Base-by-base conservation (phyloP, 1,140 invertebrate genomes). In the Bombus superbus region DNA sequence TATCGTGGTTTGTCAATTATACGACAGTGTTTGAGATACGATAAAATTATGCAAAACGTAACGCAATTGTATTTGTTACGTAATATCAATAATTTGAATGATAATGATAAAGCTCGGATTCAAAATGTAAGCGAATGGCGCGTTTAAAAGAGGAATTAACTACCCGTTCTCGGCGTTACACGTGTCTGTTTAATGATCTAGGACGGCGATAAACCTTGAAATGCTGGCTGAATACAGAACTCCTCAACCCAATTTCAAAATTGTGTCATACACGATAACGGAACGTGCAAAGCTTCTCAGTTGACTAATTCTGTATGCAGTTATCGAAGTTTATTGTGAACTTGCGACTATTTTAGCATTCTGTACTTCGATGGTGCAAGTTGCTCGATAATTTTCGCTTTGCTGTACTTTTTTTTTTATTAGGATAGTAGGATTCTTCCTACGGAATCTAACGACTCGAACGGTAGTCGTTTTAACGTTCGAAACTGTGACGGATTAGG, bases 181-280 rank as follows among this genome's bases (percentile, higher is more conserved):
- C 3, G 75, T 42, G 75, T 77, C 57, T 25, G 57, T 77, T 77
- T 75, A 75, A 75, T 53, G 73, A 75, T 75, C 73, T 75, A 53
- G 73, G 44, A 53, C 75, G 28, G 1, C 59, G 75, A 77, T 77
- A 77, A 77, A 77, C 57, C 38, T 77, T 42, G 75, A 62, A 77
- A 77, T 22, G 38, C 42, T 13, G 47, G 73, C 44, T 77, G 53
- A 40, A 77, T 42, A 28, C 57, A 40, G 57, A 77, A 77, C 75
- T 77, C 42, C 38, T 38, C 53, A 42, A 77, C 75, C 75, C 38
- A 77, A 77, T 77, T 77, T 62, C 75, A 64, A 64, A 77, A 77
- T 77, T 77, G 75, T 77, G 75, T 62, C 75, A 13, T 8, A 62
- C 75, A 62, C 75, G 42, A 62, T 77, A 77, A 64, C 57, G 57